Evolutionary conservation across 2,113 vertebrate genomes (phyloP).

Genomic region (Amphiprion percula): DNA sequence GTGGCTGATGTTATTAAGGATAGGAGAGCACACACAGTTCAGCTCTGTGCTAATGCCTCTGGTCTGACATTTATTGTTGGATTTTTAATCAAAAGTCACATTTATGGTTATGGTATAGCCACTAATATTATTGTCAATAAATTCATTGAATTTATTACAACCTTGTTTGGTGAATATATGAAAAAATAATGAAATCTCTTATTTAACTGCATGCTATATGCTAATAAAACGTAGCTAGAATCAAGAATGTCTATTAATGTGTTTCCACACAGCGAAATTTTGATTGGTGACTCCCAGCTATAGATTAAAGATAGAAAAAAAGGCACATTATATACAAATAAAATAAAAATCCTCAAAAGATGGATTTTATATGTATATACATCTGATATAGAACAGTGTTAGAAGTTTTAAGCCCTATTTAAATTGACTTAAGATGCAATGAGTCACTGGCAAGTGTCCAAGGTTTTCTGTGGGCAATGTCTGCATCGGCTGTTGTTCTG

Average conservation of each 20-base stretch:
- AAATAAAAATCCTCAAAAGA: too few species aligned
- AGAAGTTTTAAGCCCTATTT: background rate
- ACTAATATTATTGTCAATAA: background rate
- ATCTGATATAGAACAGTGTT: background rate
- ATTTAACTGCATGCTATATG: background rate
- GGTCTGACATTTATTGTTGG: background rate
- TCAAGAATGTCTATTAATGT: too few species aligned
- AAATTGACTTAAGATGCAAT: slow-evolving; percentile 4
- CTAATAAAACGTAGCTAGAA: background rate
- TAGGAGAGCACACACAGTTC: background rate
- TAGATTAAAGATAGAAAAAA: too few species aligned
- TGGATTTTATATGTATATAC: too few species aligned
- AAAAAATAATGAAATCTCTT: too few species aligned
- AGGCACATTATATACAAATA: too few species aligned
- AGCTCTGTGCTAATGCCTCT: background rate
- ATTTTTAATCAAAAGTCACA: background rate
- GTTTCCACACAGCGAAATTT: too few species aligned
- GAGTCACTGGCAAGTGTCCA: slow-evolving; percentile 31
- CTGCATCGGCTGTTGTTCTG: background rate
- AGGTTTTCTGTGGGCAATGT: background rate
- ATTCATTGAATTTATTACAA: too few species aligned
- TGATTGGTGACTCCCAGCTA: too few species aligned
- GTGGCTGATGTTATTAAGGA: background rate
- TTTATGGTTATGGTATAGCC: background rate
- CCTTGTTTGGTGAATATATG: too few species aligned